These are phyloP conservation scores for Florisuga fusca DNA, from an alignment of 2,797 vertebrate species.

Conservation along the genomic window DNA sequence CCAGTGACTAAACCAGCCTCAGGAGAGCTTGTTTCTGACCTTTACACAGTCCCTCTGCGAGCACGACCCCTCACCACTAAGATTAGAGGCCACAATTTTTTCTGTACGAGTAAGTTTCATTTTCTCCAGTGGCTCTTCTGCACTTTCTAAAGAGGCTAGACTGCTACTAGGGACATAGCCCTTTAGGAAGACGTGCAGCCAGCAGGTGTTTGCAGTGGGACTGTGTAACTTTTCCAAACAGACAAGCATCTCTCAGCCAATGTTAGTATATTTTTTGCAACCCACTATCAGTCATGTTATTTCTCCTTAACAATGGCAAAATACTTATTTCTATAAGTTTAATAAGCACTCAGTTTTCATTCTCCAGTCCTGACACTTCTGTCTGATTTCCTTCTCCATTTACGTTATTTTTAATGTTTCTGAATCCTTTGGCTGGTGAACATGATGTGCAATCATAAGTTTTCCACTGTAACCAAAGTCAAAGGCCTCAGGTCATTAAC, in stretches of 20 bases:
- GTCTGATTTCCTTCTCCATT: not conserved
- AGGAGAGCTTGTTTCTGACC: not conserved
- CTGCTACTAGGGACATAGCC: not conserved
- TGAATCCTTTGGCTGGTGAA: not conserved
- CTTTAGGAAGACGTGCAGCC: not conserved
- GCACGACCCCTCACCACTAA: not conserved
- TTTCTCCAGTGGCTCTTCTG: not conserved
- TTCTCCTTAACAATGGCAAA: not conserved
- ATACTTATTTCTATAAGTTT: not conserved
- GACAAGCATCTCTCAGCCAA: not conserved
- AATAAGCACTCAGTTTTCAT: not conserved
- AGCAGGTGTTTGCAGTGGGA: not conserved
- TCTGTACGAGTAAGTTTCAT: not conserved
- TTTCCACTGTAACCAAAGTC: not conserved
- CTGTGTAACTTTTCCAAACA: not conserved
- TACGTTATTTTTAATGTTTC: not conserved
- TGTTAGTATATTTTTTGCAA: not conserved
- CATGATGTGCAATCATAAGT: accelerated
- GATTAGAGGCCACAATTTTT: not conserved
- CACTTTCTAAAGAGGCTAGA: not conserved
- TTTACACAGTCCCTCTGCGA: not conserved
- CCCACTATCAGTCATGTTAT: accelerated
- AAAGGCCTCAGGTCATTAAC: not conserved
- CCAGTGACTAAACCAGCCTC: not conserved
- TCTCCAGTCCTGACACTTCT: not conserved